phyloP scores from a whole-genome alignment of 2,888 invertebrate species.

The Pyrgus malvae region DNA sequence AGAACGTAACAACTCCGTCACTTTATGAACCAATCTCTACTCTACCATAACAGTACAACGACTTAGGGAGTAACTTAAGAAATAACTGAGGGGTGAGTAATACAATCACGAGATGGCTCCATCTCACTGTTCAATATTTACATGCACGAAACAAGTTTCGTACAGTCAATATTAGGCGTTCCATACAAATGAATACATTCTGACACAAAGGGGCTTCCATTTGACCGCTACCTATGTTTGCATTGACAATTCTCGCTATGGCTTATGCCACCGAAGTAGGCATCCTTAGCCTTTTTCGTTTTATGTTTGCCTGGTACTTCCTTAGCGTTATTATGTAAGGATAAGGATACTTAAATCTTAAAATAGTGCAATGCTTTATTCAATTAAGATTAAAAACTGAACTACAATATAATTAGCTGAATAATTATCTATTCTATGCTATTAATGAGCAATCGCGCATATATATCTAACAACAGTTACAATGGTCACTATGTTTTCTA shows the following conservation, averaged over 20 bases:
- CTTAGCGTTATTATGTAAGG: not conserved
- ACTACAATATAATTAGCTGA: too few species aligned
- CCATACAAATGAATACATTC: slow-evolving; percentile 81
- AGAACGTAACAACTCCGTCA: too few species aligned
- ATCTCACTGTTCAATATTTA: slow-evolving; percentile 55
- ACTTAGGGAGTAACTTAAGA: slow-evolving; percentile 2
- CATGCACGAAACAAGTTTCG: slow-evolving; percentile 69
- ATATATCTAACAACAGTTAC: too few species aligned
- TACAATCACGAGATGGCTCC: slow-evolving; percentile 55
- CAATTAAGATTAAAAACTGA: too few species aligned
- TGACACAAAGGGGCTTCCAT: slow-evolving; percentile 77
- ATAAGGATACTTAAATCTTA: not conserved
- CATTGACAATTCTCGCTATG: slow-evolving; percentile 70
- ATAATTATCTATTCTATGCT: too few species aligned
- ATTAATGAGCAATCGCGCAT: too few species aligned
- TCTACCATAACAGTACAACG: not conserved
- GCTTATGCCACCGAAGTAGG: slow-evolving; percentile 66
- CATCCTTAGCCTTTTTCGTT: slow-evolving; percentile 42
- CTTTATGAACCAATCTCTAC: too few species aligned
- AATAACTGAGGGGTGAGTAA: slow-evolving; percentile 38
- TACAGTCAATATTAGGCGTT: slow-evolving; percentile 73
- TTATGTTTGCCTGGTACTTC: slow-evolving; percentile 45
- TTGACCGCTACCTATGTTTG: slow-evolving; percentile 73
- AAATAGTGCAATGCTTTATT: too few species aligned
- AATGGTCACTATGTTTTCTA: too few species aligned